phyloP scores from a whole-genome alignment of 2,888 invertebrate genomes.

The Calliopum simillimum region DNA sequence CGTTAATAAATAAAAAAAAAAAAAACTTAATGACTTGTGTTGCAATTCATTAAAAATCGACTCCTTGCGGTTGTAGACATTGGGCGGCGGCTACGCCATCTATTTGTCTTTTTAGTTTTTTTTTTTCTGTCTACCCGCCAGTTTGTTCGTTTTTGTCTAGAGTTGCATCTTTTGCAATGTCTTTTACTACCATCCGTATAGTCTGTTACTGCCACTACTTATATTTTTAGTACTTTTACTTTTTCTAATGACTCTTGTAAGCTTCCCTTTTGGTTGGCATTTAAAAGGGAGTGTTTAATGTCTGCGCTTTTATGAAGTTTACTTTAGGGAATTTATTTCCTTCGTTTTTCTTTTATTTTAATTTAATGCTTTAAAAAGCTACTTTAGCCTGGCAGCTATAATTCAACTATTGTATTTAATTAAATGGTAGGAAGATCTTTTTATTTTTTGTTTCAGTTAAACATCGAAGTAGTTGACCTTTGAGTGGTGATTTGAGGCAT shows the following conservation, averaged over 20 bases:
- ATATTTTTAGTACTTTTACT: constrained; percentile 19
- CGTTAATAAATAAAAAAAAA: no score
- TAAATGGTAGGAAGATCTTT: neutral
- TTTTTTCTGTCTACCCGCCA: neutral
- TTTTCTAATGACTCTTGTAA: constrained; percentile 27
- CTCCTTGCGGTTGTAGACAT: neutral
- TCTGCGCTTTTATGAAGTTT: constrained; percentile 17
- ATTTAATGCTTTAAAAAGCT: constrained; percentile 11
- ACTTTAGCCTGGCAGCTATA: neutral
- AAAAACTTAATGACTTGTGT: constrained; percentile 8
- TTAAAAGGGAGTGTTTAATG: constrained; percentile 22
- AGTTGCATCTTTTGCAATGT: neutral
- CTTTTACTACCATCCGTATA: neutral
- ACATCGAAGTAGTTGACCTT: neutral
- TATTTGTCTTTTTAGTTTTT: neutral
- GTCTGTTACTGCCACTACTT: neutral
- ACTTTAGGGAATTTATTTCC: constrained; percentile 6
- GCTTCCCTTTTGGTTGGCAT: constrained; percentile 23
- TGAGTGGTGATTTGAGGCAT: no score
- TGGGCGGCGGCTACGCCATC: neutral
- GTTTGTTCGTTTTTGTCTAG: neutral
- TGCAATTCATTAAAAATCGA: neutral
- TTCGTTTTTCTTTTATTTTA: neutral
- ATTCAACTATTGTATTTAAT: neutral
- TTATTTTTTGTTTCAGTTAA: neutral